Conservation (phyloP, 2,888 invertebrate species). For the Archips xylosteana region DNA sequence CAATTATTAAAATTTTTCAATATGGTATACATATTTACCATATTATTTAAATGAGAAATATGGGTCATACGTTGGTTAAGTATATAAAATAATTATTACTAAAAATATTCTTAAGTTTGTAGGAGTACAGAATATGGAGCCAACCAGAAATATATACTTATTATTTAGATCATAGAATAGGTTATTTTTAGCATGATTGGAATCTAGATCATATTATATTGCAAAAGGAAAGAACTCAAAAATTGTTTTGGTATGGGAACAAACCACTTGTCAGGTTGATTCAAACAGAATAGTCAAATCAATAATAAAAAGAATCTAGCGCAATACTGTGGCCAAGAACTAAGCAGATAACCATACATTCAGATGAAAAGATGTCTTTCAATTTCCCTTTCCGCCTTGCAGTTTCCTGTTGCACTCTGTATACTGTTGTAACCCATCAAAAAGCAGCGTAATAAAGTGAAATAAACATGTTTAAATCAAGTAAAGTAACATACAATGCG, state of each 20-base stretch:
- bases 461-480: constrained; percentile 82
- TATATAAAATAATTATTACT: too few relatives aligned
- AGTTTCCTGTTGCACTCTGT: constrained; percentile 91
- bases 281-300: constrained; percentile 58
- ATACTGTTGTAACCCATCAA: constrained; percentile 89
- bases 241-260: constrained; percentile 22
- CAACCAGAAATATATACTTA: constrained; percentile 31
- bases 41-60: constrained; percentile 4
- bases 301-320: constrained; percentile 74
- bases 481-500: constrained; percentile 77
- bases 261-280: constrained; percentile 53
- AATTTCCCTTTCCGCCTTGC: constrained; percentile 94
- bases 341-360: constrained; percentile 89
- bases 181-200: constrained; percentile 42
- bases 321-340: constrained; percentile 78
- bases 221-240: constrained; percentile 32
- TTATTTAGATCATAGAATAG: constrained; percentile 36
- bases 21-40: not conserved
- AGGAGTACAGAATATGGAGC: constrained; percentile 3
- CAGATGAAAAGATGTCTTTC: constrained; percentile 94
- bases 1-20: not conserved
- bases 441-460: constrained; percentile 87
- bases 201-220: constrained; percentile 42
- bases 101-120: not conserved
- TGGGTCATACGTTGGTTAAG: not conserved